phyloP scores from a whole-genome alignment of 1,140 invertebrate species.

The Lepidostoma basale region DNA sequence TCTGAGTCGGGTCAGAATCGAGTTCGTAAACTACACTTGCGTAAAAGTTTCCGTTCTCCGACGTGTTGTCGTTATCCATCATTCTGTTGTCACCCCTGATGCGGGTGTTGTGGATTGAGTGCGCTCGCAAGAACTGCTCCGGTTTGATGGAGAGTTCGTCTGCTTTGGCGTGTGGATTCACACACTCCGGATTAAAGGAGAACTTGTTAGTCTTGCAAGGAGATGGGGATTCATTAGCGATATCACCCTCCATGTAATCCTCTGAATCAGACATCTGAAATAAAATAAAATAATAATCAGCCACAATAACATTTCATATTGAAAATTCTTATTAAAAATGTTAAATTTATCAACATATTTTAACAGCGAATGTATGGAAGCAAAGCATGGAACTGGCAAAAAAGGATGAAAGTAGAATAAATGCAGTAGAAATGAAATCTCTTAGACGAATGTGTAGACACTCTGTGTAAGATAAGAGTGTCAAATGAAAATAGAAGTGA shows the following conservation, averaged over 20 bases:
- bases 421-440: no score
- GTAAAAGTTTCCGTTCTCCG: conserved; percentile 2
- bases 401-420: no score
- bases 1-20: background rate
- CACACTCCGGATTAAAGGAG: conserved; percentile 13
- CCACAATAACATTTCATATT: background rate
- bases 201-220: conserved; percentile 25
- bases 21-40: conserved; percentile 20
- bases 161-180: background rate
- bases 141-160: background rate
- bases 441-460: no score
- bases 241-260: conserved; percentile 21
- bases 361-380: no score
- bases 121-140: background rate
- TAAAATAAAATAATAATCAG: background rate
- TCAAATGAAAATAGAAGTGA: no score
- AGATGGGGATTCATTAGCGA: conserved; percentile 16
- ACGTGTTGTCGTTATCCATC: conserved; percentile 41
- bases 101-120: background rate
- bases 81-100: conserved; percentile 38
- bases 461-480: no score
- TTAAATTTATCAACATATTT: no score
- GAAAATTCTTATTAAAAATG: background rate
- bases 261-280: conserved; percentile 24
- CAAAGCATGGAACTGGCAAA: no score